Evolutionary conservation across 2,113 vertebrate genomes (phyloP).

Genomic region (Mus pahari): DNA sequence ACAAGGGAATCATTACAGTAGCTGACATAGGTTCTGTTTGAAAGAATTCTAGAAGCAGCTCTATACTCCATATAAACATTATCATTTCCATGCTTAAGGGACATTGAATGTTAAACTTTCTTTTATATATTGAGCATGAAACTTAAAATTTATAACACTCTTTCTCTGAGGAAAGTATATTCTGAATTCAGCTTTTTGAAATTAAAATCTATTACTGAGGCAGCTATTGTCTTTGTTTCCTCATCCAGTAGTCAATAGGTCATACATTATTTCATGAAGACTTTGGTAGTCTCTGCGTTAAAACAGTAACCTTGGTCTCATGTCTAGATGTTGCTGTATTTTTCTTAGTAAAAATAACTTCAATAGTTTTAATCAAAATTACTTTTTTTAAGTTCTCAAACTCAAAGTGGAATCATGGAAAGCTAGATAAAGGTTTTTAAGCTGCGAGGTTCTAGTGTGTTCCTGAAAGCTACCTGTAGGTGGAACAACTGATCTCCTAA

Average conservation of each 20-base stretch:
- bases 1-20: background rate
- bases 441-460: background rate
- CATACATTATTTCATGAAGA: background rate
- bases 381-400: conserved; percentile 14
- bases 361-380: conserved; percentile 31
- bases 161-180: background rate
- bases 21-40: background rate
- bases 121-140: background rate
- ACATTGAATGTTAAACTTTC: conserved; percentile 18
- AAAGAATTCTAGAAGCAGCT: background rate
- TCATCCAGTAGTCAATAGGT: background rate
- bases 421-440: background rate
- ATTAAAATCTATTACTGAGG: background rate
- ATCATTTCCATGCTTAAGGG: background rate
- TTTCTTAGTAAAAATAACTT: background rate
- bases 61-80: background rate
- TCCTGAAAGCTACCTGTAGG: conserved; percentile 18
- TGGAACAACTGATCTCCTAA: background rate
- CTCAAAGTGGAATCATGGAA: conserved; percentile 26
- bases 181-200: conserved; percentile 27
- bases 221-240: background rate
- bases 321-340: conserved; percentile 30
- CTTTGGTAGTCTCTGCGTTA: background rate
- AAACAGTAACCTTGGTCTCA: conserved; percentile 13
- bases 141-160: conserved; percentile 19